Base-by-base conservation (phyloP, 2,113 vertebrate species). In the Procavia capensis region DNA sequence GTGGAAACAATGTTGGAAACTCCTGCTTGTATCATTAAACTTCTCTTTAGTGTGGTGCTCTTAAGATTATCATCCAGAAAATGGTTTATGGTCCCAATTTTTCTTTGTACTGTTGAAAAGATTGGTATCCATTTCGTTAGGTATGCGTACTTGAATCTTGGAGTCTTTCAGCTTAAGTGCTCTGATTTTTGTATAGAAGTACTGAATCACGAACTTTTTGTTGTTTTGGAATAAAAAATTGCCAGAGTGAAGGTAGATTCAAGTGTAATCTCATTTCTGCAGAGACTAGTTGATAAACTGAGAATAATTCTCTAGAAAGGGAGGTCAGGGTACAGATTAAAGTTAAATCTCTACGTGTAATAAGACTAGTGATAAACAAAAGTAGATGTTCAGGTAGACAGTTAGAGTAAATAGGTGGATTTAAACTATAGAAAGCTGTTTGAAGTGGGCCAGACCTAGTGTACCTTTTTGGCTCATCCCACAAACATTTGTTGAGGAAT, bases 221-320 rank as follows among this genome's bases (percentile, higher is more conserved):
- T 91, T 27, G n/a, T 92, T 95, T 92, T 82, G 78, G 22, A 92
- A 85, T 88, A 86, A 93, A 89, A 89, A 81, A 31, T 80, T 78
- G 59, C 79, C 39, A 45, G 6, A 1, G 43, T 84, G 66, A 85
- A 92, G 43, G 89, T 80, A 27, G 64, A 76, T 94, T 91, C 45
- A 95, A 39, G 3, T 92, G n/a, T 78, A 74, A 83, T 47, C 17
- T 94, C 29, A 72, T 91, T 97, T 91, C 34, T 76, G 27, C 92
- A 88, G 34, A 16, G 70, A 13, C 2, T 39, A 25, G 22, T 79
- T 91, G 29, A 85, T 91, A 84, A 72, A 74, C 45, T 24, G n/a
- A 86, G 57, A 80, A 57, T 54, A 83, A 43, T 70, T 95, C n/a
- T 96, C 6, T 88, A 50, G 36, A 47, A 76, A 57, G 61, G 47